These are phyloP conservation scores for Smittia sp. DNA, from an alignment of 2,888 invertebrate species.

Conservation along the genomic window DNA sequence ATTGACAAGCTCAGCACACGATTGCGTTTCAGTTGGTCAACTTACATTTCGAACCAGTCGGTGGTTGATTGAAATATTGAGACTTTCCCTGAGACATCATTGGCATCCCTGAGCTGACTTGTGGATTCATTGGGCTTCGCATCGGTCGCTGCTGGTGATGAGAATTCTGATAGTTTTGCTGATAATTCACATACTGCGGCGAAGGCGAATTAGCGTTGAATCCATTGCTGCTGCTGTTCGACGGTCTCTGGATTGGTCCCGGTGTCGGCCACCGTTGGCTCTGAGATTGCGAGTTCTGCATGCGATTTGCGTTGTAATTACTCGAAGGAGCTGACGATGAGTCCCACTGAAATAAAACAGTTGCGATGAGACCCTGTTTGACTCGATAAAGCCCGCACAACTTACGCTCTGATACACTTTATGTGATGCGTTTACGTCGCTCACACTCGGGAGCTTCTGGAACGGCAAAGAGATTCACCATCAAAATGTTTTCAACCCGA, in stretches of 20 bases:
- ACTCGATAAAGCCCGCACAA: neutral
- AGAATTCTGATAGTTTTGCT: slow-evolving; percentile 11
- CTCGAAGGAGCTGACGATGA: neutral
- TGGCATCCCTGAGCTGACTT: neutral
- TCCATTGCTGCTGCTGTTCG: neutral
- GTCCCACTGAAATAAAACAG: neutral
- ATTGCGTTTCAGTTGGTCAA: neutral
- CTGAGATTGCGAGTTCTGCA: slow-evolving; percentile 18
- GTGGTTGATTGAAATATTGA: slow-evolving; percentile 11
- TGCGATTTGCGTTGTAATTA: neutral
- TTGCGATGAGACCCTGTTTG: neutral
- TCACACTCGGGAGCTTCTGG: neutral
- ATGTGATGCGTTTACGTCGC: neutral
- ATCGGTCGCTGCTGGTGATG: neutral
- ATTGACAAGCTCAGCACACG: neutral
- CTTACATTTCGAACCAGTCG: neutral
- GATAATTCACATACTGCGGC: neutral
- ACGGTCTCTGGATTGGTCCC: neutral
- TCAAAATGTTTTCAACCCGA: neutral
- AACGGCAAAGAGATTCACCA: slow-evolving; percentile 2
- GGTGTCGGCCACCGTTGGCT: neutral
- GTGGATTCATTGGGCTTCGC: neutral
- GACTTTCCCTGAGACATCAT: slow-evolving; percentile 28
- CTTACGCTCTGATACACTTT: slow-evolving; percentile 11
- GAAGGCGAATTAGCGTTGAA: neutral